phyloP scores from a whole-genome alignment of 1,140 invertebrate genomes.

The Uloborus diversus region DNA sequence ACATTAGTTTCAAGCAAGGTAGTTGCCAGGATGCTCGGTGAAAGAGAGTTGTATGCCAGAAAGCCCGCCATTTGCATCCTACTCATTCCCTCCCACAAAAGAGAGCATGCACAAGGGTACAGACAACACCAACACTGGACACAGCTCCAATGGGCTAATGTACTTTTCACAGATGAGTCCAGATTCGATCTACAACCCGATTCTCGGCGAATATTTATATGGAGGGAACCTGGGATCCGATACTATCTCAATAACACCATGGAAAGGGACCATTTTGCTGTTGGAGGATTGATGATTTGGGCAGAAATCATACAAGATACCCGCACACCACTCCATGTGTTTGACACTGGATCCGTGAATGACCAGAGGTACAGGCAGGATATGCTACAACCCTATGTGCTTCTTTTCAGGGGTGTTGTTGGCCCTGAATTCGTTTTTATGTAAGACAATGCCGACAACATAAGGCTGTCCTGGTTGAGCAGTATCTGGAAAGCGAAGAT shows the following conservation, averaged over 20 bases:
- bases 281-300: not conserved
- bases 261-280: not conserved
- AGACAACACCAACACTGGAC: not conserved
- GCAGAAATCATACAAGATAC: not conserved
- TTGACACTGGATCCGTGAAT: constrained; percentile 9
- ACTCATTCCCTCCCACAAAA: not conserved
- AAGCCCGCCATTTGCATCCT: constrained; percentile 8
- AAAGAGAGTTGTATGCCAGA: not conserved
- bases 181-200: not conserved
- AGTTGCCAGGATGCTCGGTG: not conserved
- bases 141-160: not conserved
- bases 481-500: too few relatives aligned
- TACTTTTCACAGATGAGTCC: constrained; percentile 7
- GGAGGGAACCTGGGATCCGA: not conserved
- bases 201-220: not conserved
- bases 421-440: too few relatives aligned
- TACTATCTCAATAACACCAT: not conserved
- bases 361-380: constrained; percentile 4
- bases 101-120: not conserved
- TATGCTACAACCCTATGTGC: not conserved
- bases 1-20: not conserved
- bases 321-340: constrained; percentile 1
- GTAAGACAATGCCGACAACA: too few relatives aligned
- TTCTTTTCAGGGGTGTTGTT: too few relatives aligned
- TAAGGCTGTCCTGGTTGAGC: too few relatives aligned